A percentile compares a stretch with the other conserved stretches of the same genome.
Evolutionary conservation across 2,888 invertebrate species (phyloP).

Genomic region (Melinaea marsaeus): DNA sequence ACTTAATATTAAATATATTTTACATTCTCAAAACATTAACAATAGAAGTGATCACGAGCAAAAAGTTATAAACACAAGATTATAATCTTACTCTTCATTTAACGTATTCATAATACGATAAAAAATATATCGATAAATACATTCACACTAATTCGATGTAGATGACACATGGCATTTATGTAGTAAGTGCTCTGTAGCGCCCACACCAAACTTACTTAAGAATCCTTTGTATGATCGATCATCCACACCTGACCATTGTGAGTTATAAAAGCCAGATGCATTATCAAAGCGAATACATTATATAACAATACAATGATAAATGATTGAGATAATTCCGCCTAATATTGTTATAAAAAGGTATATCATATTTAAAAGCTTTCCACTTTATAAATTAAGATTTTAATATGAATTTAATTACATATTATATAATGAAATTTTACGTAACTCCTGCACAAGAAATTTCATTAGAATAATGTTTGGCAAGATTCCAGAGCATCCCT

Average conservation of each 20-base stretch:
- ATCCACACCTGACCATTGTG: constrained; percentile 22
- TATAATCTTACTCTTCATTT: too few species aligned
- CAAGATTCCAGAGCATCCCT: not conserved
- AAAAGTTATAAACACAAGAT: too few species aligned
- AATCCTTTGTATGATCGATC: constrained; percentile 33
- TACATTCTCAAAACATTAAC: too few species aligned
- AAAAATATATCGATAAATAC: too few species aligned
- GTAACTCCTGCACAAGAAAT: not conserved
- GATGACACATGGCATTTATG: not conserved
- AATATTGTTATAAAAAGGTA: not conserved
- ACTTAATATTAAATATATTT: too few species aligned
- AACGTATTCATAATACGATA: too few species aligned
- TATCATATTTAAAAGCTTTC: not conserved
- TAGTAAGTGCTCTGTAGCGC: constrained; percentile 32
- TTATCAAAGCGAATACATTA: not conserved
- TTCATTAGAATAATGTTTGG: constrained; percentile 4
- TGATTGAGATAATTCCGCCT: not conserved
- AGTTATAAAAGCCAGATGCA: constrained; percentile 8
- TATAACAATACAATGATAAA: constrained; percentile 7
- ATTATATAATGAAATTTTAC: not conserved
- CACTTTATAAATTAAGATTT: not conserved
- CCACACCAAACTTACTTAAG: constrained; percentile 33
- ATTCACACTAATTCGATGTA: not conserved
- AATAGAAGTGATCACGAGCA: too few species aligned
- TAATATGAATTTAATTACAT: not conserved